Conservation (phyloP, 2,113 vertebrate genomes). For the Chauna torquata region DNA sequence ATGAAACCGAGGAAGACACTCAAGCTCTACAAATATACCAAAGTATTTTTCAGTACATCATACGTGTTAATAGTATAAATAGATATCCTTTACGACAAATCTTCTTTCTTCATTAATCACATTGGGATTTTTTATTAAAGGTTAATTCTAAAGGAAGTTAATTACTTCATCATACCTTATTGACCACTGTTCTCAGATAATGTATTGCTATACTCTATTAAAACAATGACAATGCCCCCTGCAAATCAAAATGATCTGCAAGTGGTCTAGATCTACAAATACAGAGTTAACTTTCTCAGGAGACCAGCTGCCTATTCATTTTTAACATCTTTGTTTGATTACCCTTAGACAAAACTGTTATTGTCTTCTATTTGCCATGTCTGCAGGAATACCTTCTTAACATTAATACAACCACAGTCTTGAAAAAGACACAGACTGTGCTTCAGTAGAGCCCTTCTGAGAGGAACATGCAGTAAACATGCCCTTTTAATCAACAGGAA, state of each 20-base stretch:
- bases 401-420: not conserved
- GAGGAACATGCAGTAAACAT: not conserved
- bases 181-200: not conserved
- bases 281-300: not conserved
- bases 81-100: not conserved
- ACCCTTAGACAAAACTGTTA: not conserved
- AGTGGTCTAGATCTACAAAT: not conserved
- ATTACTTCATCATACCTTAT: not conserved
- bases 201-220: accelerated
- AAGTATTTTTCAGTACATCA: not conserved
- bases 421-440: not conserved
- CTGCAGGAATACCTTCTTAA: not conserved
- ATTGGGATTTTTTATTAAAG: not conserved
- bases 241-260: not conserved
- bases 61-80: not conserved
- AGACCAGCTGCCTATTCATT: not conserved
- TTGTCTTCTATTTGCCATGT: not conserved
- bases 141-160: not conserved
- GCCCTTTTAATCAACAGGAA: not conserved
- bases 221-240: not conserved
- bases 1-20: not conserved
- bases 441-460: not conserved
- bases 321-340: not conserved
- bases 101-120: not conserved
- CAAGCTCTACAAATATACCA: not conserved